These are phyloP conservation scores for Gila orcuttii DNA, from an alignment of 2,113 vertebrate genomes.

Conservation along the genomic window DNA sequence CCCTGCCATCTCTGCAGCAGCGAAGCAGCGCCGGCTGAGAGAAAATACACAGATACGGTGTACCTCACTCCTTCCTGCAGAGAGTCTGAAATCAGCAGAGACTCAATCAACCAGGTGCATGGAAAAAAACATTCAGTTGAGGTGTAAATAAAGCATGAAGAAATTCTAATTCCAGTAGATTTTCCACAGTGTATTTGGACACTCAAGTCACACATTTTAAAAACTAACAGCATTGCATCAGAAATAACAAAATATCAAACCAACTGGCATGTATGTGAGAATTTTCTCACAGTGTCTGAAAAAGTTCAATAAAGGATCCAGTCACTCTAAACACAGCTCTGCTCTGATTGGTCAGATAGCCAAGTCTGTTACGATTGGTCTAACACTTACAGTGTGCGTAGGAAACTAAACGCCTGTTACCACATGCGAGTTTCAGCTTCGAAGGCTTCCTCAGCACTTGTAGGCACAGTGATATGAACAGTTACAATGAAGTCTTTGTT, in stretches of 20 bases:
- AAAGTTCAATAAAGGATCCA: too few species aligned
- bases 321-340: too few species aligned
- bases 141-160: not conserved
- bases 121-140: not conserved
- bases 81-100: slow-evolving; percentile 57
- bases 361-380: too few species aligned
- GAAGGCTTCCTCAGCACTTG: too few species aligned
- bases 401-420: too few species aligned
- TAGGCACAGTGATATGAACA: too few species aligned
- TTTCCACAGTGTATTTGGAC: not conserved
- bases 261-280: not conserved
- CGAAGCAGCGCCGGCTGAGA: slow-evolving; percentile 60
- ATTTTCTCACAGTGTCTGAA: too few species aligned
- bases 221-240: not conserved
- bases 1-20: slow-evolving; percentile 70
- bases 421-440: too few species aligned
- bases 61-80: slow-evolving; percentile 73
- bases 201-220: not conserved
- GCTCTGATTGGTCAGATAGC: too few species aligned
- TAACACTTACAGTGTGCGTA: too few species aligned
- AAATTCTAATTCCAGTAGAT: not conserved
- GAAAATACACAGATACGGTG: slow-evolving; percentile 71
- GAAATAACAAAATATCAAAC: not conserved
- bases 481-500: too few species aligned
- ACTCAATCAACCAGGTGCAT: slow-evolving; percentile 42